Evolutionary conservation across 2,797 vertebrate species (phyloP).

Genomic region (Tachyglossus aculeatus): DNA sequence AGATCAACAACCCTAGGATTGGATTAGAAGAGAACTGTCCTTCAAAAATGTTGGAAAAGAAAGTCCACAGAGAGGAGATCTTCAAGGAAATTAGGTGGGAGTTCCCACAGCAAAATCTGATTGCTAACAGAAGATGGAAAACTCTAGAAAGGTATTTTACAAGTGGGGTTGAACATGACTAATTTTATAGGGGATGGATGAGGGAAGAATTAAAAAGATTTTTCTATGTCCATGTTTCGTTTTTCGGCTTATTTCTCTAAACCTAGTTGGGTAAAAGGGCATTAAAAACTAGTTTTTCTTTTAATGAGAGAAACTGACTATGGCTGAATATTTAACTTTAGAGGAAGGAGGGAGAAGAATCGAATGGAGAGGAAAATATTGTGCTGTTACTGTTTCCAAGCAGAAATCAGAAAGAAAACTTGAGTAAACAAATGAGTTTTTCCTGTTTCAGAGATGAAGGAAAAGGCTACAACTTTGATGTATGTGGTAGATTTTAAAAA

Average conservation of each 20-base stretch:
- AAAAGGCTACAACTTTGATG: too few relatives aligned
- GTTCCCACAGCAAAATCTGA: neutral
- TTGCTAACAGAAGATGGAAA: neutral
- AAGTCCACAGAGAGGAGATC: rapidly evolving
- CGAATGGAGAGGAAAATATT: too few relatives aligned
- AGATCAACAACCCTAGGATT: too few relatives aligned
- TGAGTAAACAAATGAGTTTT: too few relatives aligned
- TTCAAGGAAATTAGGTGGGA: neutral
- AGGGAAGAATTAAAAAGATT: neutral
- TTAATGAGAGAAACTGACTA: too few relatives aligned
- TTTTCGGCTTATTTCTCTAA: neutral
- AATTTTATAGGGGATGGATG: neutral
- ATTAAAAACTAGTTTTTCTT: too few relatives aligned
- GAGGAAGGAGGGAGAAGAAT: too few relatives aligned
- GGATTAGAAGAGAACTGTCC: neutral
- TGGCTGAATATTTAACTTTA: too few relatives aligned
- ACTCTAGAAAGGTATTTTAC: neutral
- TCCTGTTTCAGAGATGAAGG: too few relatives aligned
- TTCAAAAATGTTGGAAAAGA: rapidly evolving
- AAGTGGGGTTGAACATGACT: neutral
- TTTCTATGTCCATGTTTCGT: neutral
- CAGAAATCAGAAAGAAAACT: too few relatives aligned
- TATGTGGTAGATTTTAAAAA: too few relatives aligned
- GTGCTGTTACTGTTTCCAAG: too few relatives aligned
- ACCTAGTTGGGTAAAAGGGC: rapidly evolving